Base-by-base conservation (phyloP, 2,888 invertebrate species). In the Epinotia nisella region DNA sequence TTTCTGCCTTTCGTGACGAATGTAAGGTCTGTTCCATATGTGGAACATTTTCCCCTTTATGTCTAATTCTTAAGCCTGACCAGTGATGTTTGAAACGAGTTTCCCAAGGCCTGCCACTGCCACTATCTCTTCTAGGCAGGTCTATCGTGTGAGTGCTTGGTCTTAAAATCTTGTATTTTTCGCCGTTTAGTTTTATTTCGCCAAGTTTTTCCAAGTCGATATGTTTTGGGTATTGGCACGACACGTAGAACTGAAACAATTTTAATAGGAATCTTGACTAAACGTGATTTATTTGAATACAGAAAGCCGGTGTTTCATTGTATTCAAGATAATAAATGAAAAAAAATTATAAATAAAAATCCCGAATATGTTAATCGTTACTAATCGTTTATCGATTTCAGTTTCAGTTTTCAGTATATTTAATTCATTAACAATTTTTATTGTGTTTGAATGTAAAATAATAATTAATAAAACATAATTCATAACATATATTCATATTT, bases 61-160 rank as follows among this genome's bases (percentile, higher is more conserved):
- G 77, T 75, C 76, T 80, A 35, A 68, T 74, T 1, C 74, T 79
- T 29, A 88, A 78, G 1, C 83, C 82, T 64, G 77, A 80, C 92
- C 92, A 92, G 35, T 75, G 79, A 78, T 92, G 92, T 74, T 89
- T 80, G 1, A 90, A 83, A 0, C 91, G 90, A 71, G 90, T 87
- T 7, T 91, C 3, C 91, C 1, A 91, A 67, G 69, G 87, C 24
- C n/a, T n/a, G n/a, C 80, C 79, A 0, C 79, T 77, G 1, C 61
- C 68, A 13, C 75, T 81, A 11, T 78, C 76, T 21, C 79, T 76
- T 69, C 85, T 81, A 24, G 84, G 71, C 71, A 88, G 81, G 45
- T 80, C 83, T 3, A 90, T 73, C 5, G 78, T 66, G 69, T 92
- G 92, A 0, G 80, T 69, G 0, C 85, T 82, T 0, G 86, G 84